phyloP scores from a whole-genome alignment of 2,113 vertebrate genomes.

The Loxodonta africana region DNA sequence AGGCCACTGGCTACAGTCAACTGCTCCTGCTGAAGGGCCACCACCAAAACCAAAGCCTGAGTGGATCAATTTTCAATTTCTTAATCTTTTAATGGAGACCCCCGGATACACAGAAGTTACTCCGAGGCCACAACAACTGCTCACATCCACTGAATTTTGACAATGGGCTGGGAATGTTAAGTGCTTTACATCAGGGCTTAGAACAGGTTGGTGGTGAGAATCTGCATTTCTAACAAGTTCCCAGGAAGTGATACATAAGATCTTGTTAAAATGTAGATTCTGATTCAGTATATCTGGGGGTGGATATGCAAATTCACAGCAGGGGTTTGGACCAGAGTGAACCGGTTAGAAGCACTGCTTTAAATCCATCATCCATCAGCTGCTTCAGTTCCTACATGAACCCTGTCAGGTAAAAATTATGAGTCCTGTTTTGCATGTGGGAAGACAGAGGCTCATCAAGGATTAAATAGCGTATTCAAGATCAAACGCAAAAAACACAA shows the following conservation, averaged over 20 bases:
- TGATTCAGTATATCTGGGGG: too few relatives aligned
- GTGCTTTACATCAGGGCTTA: neutral
- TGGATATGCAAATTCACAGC: too few relatives aligned
- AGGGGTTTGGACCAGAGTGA: too few relatives aligned
- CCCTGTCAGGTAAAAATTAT: too few relatives aligned
- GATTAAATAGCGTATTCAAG: neutral
- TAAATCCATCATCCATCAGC: too few relatives aligned
- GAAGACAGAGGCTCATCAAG: neutral
- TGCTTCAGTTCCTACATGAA: neutral
- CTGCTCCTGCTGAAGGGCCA: neutral
- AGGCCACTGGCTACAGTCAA: neutral
- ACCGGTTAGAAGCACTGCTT: too few relatives aligned
- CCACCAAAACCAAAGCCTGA: neutral
- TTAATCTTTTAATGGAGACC: neutral
- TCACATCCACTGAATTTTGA: neutral
- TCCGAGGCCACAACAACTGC: neutral
- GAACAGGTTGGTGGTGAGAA: too few relatives aligned
- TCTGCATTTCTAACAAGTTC: too few relatives aligned
- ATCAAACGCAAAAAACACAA: neutral
- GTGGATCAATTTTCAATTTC: neutral
- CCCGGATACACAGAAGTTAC: neutral
- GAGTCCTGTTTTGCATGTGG: neutral
- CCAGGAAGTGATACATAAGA: too few relatives aligned
- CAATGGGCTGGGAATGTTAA: rapidly evolving
- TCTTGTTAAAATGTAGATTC: too few relatives aligned